Conservation (phyloP, 2,797 vertebrate species). For the Eurystomus glaucurus region DNA sequence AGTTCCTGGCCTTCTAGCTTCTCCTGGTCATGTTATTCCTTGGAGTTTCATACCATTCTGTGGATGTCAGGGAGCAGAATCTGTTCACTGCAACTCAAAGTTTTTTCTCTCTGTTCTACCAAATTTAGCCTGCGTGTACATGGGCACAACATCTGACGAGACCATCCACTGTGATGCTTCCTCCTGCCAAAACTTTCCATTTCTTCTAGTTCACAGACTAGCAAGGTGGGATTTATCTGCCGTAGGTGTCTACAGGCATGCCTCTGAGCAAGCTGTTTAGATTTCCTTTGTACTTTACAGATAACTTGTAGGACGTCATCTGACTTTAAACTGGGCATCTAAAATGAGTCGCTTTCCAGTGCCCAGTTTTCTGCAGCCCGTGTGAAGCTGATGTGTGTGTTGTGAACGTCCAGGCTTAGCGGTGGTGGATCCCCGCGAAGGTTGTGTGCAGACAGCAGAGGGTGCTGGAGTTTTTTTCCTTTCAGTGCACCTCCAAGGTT, state of each 20-base stretch:
- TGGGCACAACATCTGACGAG: background rate
- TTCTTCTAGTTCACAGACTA: background rate
- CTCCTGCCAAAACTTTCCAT: background rate
- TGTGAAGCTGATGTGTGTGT: background rate
- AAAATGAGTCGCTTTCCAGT: rapidly evolving
- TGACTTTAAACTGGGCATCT: background rate
- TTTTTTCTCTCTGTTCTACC: background rate
- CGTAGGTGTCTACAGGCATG: background rate
- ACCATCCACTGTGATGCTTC: background rate
- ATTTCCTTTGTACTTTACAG: background rate
- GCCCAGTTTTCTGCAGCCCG: background rate
- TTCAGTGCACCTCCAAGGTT: slow-evolving; percentile 47
- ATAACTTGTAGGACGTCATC: background rate
- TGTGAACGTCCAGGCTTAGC: rapidly evolving
- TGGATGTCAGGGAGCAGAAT: background rate
- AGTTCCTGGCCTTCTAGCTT: background rate
- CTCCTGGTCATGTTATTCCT: background rate
- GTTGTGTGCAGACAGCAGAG: slow-evolving; percentile 69
- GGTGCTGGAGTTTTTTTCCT: slow-evolving; percentile 77
- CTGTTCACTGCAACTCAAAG: background rate
- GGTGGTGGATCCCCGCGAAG: slow-evolving; percentile 40
- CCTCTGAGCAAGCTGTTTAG: background rate
- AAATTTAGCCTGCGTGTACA: background rate
- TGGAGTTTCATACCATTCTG: background rate
- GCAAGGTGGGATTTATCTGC: background rate